These are phyloP conservation scores for Megalopta genalis DNA, from an alignment of 1,140 invertebrate genomes.

Conservation along the genomic window DNA sequence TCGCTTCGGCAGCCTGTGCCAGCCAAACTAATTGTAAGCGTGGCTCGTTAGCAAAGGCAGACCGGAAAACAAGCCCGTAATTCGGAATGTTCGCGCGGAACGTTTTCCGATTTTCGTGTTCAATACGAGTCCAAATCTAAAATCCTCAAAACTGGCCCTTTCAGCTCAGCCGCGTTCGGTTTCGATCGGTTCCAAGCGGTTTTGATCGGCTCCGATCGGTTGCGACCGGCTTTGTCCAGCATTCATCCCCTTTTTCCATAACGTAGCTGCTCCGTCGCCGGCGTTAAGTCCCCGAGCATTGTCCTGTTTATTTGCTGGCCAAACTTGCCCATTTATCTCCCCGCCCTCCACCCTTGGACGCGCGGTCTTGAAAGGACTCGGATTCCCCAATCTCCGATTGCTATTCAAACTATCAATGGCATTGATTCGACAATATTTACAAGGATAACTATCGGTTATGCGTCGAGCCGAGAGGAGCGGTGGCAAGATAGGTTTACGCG, in stretches of 20 bases:
- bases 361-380: neutral
- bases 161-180: no score
- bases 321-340: neutral
- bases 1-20: no score
- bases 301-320: neutral
- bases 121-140: no score
- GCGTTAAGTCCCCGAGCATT: neutral
- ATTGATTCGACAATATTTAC: conserved; percentile 5
- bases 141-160: no score
- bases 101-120: no score
- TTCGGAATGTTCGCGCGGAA: no score
- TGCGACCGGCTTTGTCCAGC: neutral
- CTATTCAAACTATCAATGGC: neutral
- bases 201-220: neutral
- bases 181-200: neutral
- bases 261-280: neutral
- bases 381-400: neutral
- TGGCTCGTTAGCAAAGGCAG: no score
- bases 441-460: neutral
- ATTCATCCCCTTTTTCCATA: neutral
- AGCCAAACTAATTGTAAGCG: no score
- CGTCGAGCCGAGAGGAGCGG: neutral
- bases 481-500: neutral
- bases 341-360: no score
- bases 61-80: no score